Conservation (phyloP, 2,888 invertebrate genomes). For the Eristalinus sepulchralis region DNA sequence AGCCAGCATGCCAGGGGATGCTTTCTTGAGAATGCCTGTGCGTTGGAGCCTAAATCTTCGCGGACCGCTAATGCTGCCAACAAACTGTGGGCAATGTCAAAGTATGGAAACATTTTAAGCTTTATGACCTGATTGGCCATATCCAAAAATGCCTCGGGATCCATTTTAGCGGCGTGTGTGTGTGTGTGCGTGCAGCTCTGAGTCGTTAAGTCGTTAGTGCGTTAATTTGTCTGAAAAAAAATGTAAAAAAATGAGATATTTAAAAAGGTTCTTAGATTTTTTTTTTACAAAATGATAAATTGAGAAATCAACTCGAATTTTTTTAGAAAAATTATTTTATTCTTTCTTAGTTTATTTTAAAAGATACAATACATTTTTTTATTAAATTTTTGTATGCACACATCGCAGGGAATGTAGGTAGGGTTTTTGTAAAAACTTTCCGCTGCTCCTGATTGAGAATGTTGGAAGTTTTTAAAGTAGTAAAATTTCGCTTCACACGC, state of each 20-base stretch:
- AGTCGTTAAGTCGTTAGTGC: constrained; percentile 64
- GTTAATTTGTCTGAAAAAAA: constrained; percentile 12
- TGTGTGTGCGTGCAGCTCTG: constrained; percentile 40
- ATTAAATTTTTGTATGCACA: too few relatives aligned
- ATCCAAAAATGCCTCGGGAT: constrained; percentile 97
- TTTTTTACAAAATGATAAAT: too few relatives aligned
- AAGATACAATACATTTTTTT: too few relatives aligned
- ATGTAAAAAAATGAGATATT: neutral
- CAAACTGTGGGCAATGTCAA: constrained; percentile 98
- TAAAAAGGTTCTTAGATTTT: neutral
- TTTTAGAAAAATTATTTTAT: too few relatives aligned
- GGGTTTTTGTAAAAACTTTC: too few relatives aligned
- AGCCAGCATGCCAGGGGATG: constrained; percentile 99
- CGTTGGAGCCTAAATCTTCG: constrained; percentile 96
- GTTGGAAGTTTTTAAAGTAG: too few relatives aligned
- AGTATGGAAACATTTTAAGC: constrained; percentile 99
- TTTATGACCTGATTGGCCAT: constrained; percentile 99
- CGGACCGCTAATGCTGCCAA: constrained; percentile 96
- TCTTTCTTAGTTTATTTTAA: too few relatives aligned
- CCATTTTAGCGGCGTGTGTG: constrained; percentile 83
- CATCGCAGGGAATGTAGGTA: too few relatives aligned
- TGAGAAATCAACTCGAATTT: too few relatives aligned
- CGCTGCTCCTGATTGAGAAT: too few relatives aligned
- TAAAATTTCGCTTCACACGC: too few relatives aligned
- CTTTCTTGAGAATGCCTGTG: constrained; percentile 95